Percentiles rank a stretch among this genome's conserved stretches.
Evolutionary conservation across 1,140 invertebrate species (phyloP).

Genomic region (Leptonema lineaticorne): DNA sequence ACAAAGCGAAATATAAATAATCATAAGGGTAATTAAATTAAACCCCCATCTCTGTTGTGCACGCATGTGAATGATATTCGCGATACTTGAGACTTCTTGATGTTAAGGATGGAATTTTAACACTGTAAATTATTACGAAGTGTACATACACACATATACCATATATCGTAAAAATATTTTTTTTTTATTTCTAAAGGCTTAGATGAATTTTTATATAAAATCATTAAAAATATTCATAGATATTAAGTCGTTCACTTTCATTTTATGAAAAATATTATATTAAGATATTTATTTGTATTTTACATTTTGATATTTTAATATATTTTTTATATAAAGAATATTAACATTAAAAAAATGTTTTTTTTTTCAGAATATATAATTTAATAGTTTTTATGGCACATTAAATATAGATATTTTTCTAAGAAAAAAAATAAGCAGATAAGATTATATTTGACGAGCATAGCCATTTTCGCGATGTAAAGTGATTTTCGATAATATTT

Average conservation of each 20-base stretch:
- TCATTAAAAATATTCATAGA: neutral
- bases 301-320: neutral
- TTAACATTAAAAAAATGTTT: neutral
- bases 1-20: neutral
- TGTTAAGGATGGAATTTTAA: neutral
- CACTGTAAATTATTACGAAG: neutral
- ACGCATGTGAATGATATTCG: neutral
- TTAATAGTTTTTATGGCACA: neutral
- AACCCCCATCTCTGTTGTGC: no score
- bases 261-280: neutral
- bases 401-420: neutral
- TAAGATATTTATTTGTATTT: neutral
- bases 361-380: neutral
- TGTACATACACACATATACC: neutral
- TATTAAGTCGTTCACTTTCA: neutral
- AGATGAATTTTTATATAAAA: neutral
- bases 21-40: constrained; percentile 5
- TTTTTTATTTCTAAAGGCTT: neutral
- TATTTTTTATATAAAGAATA: neutral
- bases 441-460: neutral
- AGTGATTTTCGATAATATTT: constrained; percentile 17
- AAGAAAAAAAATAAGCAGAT: neutral
- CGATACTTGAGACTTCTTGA: neutral
- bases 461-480: neutral
- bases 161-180: neutral